Conservation (phyloP, 2,797 vertebrate species). For the Vultur gryphus region DNA sequence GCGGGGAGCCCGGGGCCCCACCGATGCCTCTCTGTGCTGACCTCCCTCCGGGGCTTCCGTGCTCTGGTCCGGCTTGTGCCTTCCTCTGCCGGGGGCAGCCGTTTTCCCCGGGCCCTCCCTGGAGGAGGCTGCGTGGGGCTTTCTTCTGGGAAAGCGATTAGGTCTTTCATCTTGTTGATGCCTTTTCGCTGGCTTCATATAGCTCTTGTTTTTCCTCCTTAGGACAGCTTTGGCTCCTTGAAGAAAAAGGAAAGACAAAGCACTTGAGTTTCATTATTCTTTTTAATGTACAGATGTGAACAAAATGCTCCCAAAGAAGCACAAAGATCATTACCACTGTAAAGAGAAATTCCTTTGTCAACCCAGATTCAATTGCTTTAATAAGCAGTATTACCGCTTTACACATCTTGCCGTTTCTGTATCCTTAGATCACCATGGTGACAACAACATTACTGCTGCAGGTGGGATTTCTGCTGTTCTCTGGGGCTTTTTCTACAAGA, state of each 20-base stretch:
- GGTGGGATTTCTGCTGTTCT: not conserved
- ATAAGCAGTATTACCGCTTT: not conserved
- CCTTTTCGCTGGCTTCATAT: not conserved
- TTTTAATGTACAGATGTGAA: not conserved
- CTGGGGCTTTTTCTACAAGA: not conserved
- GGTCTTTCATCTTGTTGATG: not conserved
- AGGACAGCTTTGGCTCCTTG: not conserved
- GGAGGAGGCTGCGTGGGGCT: not conserved
- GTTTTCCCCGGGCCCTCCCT: not conserved
- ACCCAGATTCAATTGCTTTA: not conserved
- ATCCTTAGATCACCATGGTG: not conserved
- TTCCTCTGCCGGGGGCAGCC: not conserved
- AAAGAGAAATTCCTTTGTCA: conserved; percentile 14
- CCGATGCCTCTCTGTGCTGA: too few species aligned
- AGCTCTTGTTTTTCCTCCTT: not conserved
- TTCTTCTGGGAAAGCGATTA: not conserved
- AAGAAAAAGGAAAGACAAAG: not conserved
- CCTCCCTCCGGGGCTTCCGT: too few species aligned
- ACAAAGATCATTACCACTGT: not conserved
- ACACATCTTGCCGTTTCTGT: not conserved
- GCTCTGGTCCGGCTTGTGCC: too few species aligned
- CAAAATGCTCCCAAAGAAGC: not conserved
- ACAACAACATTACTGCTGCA: not conserved
- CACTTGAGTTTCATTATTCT: not conserved
- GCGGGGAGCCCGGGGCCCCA: too few species aligned